Conservation (phyloP, 2,888 invertebrate genomes). For the Macaria liturata region DNA sequence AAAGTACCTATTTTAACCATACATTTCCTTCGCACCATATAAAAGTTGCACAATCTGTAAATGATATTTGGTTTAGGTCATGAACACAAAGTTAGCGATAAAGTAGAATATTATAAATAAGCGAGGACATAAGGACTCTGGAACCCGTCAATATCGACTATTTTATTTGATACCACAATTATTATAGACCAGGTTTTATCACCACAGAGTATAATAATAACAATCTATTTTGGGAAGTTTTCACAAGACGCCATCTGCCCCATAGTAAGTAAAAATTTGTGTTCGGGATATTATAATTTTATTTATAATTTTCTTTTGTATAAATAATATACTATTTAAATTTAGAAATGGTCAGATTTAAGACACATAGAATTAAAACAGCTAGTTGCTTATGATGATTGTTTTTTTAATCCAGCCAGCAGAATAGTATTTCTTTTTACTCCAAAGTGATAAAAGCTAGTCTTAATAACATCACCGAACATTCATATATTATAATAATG, state of each 20-base stretch:
- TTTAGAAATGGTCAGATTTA: too few relatives aligned
- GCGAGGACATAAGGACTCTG: constrained; percentile 16
- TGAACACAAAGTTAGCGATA: constrained; percentile 46
- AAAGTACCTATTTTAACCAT: neutral
- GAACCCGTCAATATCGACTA: constrained; percentile 37
- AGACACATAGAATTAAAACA: too few relatives aligned
- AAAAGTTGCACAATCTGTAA: constrained; percentile 14
- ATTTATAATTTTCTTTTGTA: too few relatives aligned
- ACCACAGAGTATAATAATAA: too few relatives aligned
- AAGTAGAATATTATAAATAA: constrained; percentile 13
- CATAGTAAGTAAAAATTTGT: neutral
- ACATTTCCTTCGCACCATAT: constrained; percentile 22
- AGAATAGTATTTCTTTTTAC: neutral
- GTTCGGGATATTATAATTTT: too few relatives aligned
- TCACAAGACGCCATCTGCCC: neutral
- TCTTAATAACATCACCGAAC: neutral
- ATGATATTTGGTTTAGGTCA: constrained; percentile 45
- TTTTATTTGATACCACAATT: neutral
- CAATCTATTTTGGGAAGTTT: neutral
- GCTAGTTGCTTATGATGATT: neutral
- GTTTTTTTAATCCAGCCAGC: neutral
- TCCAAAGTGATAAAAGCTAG: neutral
- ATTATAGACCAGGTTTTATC: too few relatives aligned
- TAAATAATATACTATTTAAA: too few relatives aligned
- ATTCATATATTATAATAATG: neutral